These are phyloP conservation scores for Anoplopoma fimbria DNA, from an alignment of 2,113 vertebrate species.

Conservation along the genomic window DNA sequence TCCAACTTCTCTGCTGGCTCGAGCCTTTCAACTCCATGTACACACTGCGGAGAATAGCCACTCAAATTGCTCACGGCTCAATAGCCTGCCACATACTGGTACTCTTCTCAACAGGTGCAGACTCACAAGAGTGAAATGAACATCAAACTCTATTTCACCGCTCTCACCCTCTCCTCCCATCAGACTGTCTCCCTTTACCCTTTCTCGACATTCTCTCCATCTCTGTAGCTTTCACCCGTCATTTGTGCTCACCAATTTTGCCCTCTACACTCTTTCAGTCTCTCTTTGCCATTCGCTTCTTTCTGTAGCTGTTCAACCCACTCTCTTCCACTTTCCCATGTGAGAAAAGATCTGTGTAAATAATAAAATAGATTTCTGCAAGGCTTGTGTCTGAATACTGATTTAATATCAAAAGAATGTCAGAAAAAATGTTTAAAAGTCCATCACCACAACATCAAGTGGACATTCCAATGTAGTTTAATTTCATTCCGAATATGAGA, in stretches of 20 bases:
- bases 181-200: slow-evolving; percentile 55
- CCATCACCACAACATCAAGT: background rate
- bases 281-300: slow-evolving; percentile 21
- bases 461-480: slow-evolving; percentile 25
- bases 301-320: slow-evolving; percentile 44
- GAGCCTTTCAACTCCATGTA: slow-evolving; percentile 64
- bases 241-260: slow-evolving; percentile 53
- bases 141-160: slow-evolving; percentile 70
- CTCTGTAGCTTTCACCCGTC: slow-evolving; percentile 50
- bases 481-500: slow-evolving; percentile 24
- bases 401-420: slow-evolving; percentile 32
- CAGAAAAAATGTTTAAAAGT: slow-evolving; percentile 33
- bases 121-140: slow-evolving; percentile 69
- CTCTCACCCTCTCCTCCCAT: slow-evolving; percentile 63
- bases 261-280: slow-evolving; percentile 55
- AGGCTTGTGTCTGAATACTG: slow-evolving; percentile 24
- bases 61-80: slow-evolving; percentile 78
- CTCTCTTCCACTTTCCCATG: slow-evolving; percentile 32
- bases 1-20: slow-evolving; percentile 46
- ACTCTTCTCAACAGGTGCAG: slow-evolving; percentile 71
- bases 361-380: background rate
- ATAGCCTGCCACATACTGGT: slow-evolving; percentile 62
- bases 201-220: slow-evolving; percentile 67
- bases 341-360: slow-evolving; percentile 38
- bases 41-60: slow-evolving; percentile 66